phyloP scores from a whole-genome alignment of 2,113 vertebrate genomes.

The Cyprinodon tularosa region DNA sequence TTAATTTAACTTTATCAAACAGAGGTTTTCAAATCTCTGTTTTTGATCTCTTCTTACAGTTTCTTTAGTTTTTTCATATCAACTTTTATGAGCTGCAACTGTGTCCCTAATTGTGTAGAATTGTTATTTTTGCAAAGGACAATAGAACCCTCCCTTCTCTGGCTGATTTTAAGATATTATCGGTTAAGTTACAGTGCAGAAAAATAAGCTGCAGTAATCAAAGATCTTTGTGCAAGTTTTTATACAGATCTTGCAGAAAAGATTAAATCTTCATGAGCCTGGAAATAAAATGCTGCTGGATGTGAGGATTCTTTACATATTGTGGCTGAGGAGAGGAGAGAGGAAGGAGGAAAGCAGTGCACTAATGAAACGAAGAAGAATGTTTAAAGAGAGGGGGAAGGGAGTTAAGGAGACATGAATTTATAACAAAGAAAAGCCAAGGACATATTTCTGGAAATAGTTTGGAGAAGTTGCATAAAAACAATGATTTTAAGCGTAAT shows the following conservation, averaged over 20 bases:
- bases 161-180: neutral
- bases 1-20: neutral
- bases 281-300: conserved; percentile 1
- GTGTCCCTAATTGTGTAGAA: neutral
- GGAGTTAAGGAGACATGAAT: neutral
- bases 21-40: neutral
- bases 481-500: neutral
- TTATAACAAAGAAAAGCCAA: neutral
- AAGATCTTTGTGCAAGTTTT: neutral
- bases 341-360: neutral
- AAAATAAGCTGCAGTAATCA: neutral
- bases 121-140: neutral
- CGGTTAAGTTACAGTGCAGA: neutral
- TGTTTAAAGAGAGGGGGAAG: neutral
- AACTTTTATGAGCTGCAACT: neutral
- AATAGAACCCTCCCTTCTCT: neutral
- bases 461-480: neutral
- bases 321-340: conserved; percentile 25
- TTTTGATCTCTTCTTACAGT: neutral
- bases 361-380: conserved; percentile 12
- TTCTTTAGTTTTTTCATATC: neutral
- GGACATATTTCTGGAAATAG: neutral
- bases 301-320: conserved; percentile 51
- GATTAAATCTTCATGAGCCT: conserved; percentile 5
- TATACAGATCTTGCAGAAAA: neutral